Conservation (phyloP, 1,140 invertebrate genomes). For the Sminthurides bifidus region DNA sequence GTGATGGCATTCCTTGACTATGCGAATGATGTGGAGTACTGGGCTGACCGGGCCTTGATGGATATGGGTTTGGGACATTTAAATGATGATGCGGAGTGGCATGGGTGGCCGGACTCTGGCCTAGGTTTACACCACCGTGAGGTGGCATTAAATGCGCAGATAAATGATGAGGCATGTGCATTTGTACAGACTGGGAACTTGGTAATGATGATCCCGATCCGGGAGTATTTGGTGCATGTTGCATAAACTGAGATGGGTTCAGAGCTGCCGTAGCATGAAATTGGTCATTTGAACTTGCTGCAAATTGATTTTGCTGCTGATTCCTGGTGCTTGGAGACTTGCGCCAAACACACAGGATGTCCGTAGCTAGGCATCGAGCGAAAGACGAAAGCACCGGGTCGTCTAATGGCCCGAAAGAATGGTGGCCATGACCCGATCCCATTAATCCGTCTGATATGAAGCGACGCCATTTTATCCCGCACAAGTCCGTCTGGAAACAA, state of each 20-base stretch:
- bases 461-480: conserved; percentile 98
- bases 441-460: conserved; percentile 61
- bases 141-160: conserved; percentile 25
- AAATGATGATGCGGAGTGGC: conserved; percentile 21
- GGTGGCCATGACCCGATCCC: conserved; percentile 40
- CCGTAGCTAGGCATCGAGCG: conserved; percentile 79
- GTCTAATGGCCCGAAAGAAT: conserved; percentile 57
- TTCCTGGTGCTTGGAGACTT: conserved; percentile 38
- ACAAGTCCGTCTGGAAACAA: conserved; percentile 79
- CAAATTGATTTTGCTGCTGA: conserved; percentile 40
- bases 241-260: conserved; percentile 23
- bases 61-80: conserved; percentile 16
- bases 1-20: conserved; percentile 16
- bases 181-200: not conserved
- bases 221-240: conserved; percentile 10
- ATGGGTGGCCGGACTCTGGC: conserved; percentile 19
- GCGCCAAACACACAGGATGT: conserved; percentile 94
- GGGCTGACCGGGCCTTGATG: not conserved
- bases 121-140: conserved; percentile 9
- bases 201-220: conserved; percentile 7
- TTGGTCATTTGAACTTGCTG: conserved; percentile 51
- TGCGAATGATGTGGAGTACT: conserved; percentile 12
- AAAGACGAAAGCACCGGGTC: conserved; percentile 89
- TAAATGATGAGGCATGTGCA: conserved; percentile 11
- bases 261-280: conserved; percentile 46